Conservation (phyloP, 2,888 invertebrate species). For the Leucoptera coffeella region DNA sequence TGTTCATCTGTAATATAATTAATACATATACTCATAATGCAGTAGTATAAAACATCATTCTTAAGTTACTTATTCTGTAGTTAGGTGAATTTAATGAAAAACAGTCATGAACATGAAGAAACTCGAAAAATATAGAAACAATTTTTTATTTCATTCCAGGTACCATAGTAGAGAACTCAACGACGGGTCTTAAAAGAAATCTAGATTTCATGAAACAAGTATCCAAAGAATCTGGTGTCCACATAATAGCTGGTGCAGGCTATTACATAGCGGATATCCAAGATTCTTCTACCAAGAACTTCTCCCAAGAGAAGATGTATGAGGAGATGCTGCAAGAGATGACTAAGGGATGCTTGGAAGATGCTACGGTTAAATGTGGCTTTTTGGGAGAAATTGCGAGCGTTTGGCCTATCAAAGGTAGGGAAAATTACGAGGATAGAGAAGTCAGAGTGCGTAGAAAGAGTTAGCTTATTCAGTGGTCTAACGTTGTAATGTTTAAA, state of each 20-base stretch:
- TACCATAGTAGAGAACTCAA: conserved; percentile 75
- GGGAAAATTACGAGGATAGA: too few relatives aligned
- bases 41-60: too few relatives aligned
- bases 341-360: conserved; percentile 36
- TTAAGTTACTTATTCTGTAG: too few relatives aligned
- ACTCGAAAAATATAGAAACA: too few relatives aligned
- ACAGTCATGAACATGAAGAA: too few relatives aligned
- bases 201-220: conserved; percentile 52
- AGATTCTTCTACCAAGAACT: conserved; percentile 21
- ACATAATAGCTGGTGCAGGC: conserved; percentile 73
- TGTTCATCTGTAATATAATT: too few relatives aligned
- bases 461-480: too few relatives aligned
- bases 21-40: too few relatives aligned
- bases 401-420: conserved; percentile 72
- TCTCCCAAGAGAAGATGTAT: conserved; percentile 58
- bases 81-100: too few relatives aligned
- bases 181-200: conserved; percentile 62
- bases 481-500: too few relatives aligned
- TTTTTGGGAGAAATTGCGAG: conserved; percentile 81
- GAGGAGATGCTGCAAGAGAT: conserved; percentile 57
- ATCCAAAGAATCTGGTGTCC: conserved; percentile 57
- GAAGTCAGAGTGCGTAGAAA: too few relatives aligned
- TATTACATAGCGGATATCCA: conserved; percentile 68
- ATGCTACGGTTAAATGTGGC: conserved; percentile 58
- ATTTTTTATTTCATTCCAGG: conserved; percentile 23